A percentile compares a stretch with the other conserved stretches of the same genome.
Evolutionary conservation across 2,797 vertebrate species (phyloP).

Genomic region (Schizopygopsis pylzovi): DNA sequence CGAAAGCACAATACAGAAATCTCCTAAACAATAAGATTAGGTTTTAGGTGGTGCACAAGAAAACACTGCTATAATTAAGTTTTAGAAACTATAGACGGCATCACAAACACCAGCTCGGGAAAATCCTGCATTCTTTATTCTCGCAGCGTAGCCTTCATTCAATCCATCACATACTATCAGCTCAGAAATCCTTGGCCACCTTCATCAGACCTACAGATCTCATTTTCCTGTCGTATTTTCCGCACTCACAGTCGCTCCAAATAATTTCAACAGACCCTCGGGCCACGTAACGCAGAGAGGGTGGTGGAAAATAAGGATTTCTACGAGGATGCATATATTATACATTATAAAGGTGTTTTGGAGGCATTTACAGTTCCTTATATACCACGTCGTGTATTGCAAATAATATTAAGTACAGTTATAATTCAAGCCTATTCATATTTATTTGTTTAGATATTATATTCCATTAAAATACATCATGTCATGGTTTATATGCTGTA

Average conservation of each 20-base stretch:
- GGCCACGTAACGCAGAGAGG: neutral
- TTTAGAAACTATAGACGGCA: neutral
- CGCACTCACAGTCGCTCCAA: constrained; percentile 3
- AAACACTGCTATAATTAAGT: neutral
- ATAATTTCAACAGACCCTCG: constrained; percentile 32
- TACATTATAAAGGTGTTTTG: constrained; percentile 4
- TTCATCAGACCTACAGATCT: constrained; percentile 39
- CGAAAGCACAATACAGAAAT: neutral
- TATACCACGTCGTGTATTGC: neutral
- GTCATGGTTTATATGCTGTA: neutral
- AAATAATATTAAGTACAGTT: constrained; percentile 4
- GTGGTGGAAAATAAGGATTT: neutral
- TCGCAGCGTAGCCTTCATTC: constrained; percentile 10
- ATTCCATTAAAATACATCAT: neutral
- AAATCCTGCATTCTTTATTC: neutral
- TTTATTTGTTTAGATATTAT: neutral
- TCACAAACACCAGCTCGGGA: neutral
- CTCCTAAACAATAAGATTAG: neutral
- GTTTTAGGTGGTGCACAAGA: neutral
- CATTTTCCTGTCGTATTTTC: constrained; percentile 32
- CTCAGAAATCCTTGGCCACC: constrained; percentile 23
- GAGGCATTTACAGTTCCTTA: neutral
- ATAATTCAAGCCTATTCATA: neutral
- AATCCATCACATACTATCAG: constrained; percentile 26
- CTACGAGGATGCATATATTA: constrained; percentile 1